Percentiles rank a stretch among this genome's conserved stretches.
These are phyloP conservation scores for Cantharis flavilabris DNA, from an alignment of 2,888 invertebrate species.

Conservation along the genomic window DNA sequence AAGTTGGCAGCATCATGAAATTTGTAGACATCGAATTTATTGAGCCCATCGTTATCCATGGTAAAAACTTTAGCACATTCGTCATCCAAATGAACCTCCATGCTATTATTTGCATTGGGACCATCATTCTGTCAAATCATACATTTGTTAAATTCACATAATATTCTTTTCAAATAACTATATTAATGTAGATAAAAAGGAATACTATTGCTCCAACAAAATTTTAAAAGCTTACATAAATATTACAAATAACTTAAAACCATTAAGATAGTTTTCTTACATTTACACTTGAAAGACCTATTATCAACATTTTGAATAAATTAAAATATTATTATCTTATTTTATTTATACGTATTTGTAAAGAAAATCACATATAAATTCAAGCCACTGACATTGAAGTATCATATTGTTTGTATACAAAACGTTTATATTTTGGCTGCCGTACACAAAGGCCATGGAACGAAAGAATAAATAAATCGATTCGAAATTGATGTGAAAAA, in stretches of 20 bases:
- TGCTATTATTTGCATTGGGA: constrained; percentile 46
- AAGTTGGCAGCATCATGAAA: constrained; percentile 43
- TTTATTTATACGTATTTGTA: background rate
- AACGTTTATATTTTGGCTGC: background rate
- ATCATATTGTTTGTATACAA: background rate
- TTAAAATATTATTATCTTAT: background rate
- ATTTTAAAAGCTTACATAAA: background rate
- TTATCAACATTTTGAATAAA: background rate
- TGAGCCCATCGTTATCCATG: constrained; percentile 62
- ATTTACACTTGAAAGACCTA: background rate
- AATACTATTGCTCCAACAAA: background rate
- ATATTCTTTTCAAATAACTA: background rate
- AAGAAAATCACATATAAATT: background rate
- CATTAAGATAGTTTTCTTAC: background rate
- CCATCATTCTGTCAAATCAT: constrained; percentile 50
- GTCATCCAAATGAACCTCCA: constrained; percentile 77
- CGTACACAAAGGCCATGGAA: background rate
- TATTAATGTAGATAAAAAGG: background rate
- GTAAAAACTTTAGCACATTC: constrained; percentile 89
- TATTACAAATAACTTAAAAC: background rate
- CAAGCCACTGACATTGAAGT: background rate
- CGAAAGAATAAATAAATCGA: background rate
- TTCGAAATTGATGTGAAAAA: background rate
- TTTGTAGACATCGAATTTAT: constrained; percentile 64
- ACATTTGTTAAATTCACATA: background rate